These are phyloP conservation scores for Tangara arthus DNA, from an alignment of 2,797 vertebrate species.

Conservation along the genomic window DNA sequence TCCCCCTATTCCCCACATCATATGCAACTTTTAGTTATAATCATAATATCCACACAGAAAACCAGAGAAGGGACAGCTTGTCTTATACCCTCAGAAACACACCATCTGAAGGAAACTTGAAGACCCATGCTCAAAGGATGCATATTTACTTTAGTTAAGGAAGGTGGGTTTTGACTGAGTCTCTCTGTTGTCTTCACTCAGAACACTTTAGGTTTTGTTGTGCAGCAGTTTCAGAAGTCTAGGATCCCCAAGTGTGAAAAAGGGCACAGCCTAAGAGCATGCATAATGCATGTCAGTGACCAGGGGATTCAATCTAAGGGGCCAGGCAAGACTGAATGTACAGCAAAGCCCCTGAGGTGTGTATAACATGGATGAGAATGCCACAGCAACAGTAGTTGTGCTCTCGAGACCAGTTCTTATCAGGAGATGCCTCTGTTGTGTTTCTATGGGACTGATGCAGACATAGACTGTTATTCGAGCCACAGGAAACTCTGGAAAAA, in stretches of 20 bases:
- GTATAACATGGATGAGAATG: neutral
- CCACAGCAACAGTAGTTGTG: neutral
- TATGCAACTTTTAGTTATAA: neutral
- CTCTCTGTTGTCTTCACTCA: neutral
- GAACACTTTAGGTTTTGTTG: neutral
- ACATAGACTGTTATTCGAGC: neutral
- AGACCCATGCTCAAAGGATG: neutral
- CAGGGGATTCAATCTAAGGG: neutral
- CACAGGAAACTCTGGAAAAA: neutral
- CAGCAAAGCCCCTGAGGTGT: neutral
- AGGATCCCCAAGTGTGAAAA: neutral
- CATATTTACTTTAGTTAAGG: neutral
- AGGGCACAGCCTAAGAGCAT: neutral
- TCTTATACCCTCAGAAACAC: neutral
- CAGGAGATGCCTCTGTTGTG: neutral
- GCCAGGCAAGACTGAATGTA: neutral
- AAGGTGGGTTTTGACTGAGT: neutral
- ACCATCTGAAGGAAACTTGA: neutral
- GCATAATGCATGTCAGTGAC: rapidly evolving
- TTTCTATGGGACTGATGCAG: neutral
- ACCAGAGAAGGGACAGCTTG: neutral
- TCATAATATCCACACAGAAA: neutral
- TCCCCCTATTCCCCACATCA: rapidly evolving
- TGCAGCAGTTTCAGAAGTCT: neutral
- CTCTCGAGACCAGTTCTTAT: neutral